Conservation (phyloP, 2,113 vertebrate species). For the Carlito syrichta region DNA sequence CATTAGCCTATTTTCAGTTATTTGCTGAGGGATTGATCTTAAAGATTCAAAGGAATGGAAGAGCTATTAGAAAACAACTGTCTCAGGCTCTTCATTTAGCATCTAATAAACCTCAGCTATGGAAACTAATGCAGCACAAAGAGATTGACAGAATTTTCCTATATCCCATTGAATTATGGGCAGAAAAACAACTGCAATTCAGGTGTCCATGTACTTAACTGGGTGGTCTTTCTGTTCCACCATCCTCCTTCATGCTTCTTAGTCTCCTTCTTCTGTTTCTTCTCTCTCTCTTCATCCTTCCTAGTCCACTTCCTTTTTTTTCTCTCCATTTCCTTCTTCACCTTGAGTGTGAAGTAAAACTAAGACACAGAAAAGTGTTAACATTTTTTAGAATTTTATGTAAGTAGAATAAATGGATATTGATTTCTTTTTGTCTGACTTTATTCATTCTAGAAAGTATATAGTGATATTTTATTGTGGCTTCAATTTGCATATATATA, state of each 20-base stretch:
- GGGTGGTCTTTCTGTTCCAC: background rate
- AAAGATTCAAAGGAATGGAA: background rate
- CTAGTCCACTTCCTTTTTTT: background rate
- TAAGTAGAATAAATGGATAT: background rate
- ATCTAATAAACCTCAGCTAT: background rate
- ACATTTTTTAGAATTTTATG: background rate
- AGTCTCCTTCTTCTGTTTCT: background rate
- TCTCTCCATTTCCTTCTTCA: background rate
- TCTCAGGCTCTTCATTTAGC: background rate
- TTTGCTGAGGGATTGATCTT: background rate
- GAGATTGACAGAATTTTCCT: background rate
- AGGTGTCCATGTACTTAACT: background rate
- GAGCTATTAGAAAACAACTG: background rate
- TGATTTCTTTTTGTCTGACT: background rate
- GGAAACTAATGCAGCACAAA: background rate
- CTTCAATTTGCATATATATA: background rate
- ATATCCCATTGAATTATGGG: background rate
- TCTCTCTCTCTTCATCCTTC: background rate
- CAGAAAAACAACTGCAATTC: background rate
- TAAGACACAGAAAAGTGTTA: background rate
- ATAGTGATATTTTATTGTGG: background rate
- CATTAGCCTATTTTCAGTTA: background rate
- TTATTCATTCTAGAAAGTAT: background rate
- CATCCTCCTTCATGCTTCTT: background rate
- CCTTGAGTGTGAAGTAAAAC: background rate